These are phyloP conservation scores for Montipora sp. DNA, from an alignment of 64 coral and sea anemone species.

Conservation along the genomic window DNA sequence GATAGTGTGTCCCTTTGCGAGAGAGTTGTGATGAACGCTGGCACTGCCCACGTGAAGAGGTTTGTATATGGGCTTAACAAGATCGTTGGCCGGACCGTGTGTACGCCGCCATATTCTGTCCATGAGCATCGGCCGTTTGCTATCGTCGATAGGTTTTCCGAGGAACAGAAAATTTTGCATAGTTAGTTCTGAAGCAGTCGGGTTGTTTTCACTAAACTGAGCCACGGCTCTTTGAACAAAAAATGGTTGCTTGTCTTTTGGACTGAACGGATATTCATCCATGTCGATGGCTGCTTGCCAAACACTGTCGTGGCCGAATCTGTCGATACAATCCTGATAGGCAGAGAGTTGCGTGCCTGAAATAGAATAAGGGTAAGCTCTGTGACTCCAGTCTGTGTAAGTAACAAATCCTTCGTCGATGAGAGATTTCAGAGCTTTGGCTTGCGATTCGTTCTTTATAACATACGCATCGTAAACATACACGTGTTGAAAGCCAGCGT, in stretches of 20 bases:
- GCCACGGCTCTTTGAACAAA: constrained; percentile 59
- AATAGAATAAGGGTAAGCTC: constrained; percentile 72
- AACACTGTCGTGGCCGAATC: constrained; percentile 49
- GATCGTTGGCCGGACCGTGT: constrained; percentile 57
- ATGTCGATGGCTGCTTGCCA: constrained; percentile 88
- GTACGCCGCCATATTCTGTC: constrained; percentile 73
- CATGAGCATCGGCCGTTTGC: constrained; percentile 38
- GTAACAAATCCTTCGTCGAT: constrained; percentile 80
- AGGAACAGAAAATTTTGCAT: constrained; percentile 84
- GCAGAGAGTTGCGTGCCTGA: constrained; percentile 63
- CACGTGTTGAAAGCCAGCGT: constrained; percentile 81
- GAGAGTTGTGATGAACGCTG: constrained; percentile 61
- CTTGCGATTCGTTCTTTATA: constrained; percentile 65
- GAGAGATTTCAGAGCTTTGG: constrained; percentile 34
- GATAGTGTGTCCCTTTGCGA: neutral
- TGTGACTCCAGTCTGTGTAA: constrained; percentile 77
- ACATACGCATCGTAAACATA: constrained; percentile 81
- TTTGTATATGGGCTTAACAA: constrained; percentile 85
- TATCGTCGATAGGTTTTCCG: constrained; percentile 77
- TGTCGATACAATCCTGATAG: constrained; percentile 68
- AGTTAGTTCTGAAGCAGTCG: constrained; percentile 59
- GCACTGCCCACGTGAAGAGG: constrained; percentile 22
- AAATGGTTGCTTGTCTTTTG: constrained; percentile 39
- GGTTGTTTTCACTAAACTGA: constrained; percentile 3
- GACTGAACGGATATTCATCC: constrained; percentile 88